Conservation (phyloP, 2,113 vertebrate species). For the Rhineura floridana region DNA sequence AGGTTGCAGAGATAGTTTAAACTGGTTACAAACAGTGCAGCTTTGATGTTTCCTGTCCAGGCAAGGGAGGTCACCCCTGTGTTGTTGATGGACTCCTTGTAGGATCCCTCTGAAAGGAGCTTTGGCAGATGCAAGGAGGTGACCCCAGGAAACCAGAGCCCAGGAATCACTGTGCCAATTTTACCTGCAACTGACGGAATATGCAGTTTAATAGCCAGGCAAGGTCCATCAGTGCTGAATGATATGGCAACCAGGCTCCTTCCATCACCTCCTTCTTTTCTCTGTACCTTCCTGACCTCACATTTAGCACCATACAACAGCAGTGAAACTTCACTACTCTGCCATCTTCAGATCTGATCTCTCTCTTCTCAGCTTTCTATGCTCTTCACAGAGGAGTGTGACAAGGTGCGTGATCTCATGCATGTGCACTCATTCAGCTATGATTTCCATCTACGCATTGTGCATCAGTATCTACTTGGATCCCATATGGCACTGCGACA, state of each 20-base stretch:
- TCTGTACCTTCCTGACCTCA: not conserved
- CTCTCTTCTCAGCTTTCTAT: constrained; percentile 87
- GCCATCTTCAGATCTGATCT: not conserved
- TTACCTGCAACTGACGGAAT: not conserved
- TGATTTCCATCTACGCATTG: constrained; percentile 96
- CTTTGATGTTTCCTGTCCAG: no score
- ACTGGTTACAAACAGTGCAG: no score
- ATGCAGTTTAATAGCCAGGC: not conserved
- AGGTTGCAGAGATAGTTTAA: no score
- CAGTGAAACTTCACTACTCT: not conserved
- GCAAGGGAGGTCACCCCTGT: no score
- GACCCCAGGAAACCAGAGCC: not conserved
- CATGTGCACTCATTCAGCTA: constrained; percentile 99
- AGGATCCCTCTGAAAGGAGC: no score
- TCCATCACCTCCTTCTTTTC: not conserved
- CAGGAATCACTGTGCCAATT: not conserved
- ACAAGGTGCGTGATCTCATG: constrained; percentile 97
- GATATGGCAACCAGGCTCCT: no score
- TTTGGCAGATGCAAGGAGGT: no score
- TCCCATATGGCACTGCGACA: constrained; percentile 92
- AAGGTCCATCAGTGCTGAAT: no score
- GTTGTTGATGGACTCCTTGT: no score
- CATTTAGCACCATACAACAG: not conserved
- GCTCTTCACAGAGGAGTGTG: constrained; percentile 98
- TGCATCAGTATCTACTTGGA: constrained; percentile 94